Base-by-base conservation (phyloP, 2,113 vertebrate genomes). In the Recurvirostra avosetta region DNA sequence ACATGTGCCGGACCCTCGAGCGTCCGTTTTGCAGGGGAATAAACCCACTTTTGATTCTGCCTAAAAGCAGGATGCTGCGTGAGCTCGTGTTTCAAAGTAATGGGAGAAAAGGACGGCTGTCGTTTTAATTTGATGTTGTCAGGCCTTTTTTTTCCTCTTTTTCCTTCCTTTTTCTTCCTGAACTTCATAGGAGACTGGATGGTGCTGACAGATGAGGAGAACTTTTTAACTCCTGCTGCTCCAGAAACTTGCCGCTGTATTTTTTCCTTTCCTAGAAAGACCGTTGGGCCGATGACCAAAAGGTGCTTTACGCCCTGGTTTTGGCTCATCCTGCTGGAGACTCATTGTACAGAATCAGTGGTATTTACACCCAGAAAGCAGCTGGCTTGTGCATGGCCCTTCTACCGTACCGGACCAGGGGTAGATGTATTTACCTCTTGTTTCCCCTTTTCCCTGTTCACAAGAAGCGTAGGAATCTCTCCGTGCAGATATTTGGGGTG, bases 351-450 rank as follows among this genome's bases (percentile, higher is more conserved):
- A 53, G 45, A 59, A 75, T 41, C 15, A 26, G 30, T 8, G 12
- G 1, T 22, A 49, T 85, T 79, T 84, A 75, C 43, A 50, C 27
- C 23, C 43, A 45, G 17, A 80, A 70, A 53, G 45, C n/a, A 49
- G 18, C 41, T 30, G n/a, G 22, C 27, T 50, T 40, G 21, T 23
- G n/a, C 17, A 15, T 4, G 32, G n/a, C 2, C 20, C 32, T n/a
- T 70, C 0, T 20, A 2, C 11, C 2, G 9, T 21, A 12, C 25
- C 2, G 7, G n/a, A 18, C 15, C 6, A 19, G 26, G 11, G 14
- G 14, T 18, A 23, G 15, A 11, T 47, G 18, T 10, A 36, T 55
- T 32, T 49, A 26, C 22, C 49, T 25, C 15, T 41, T 27, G 8
- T 55, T 68, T 84, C 61, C 14, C 15, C 11, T 30, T 65, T 36